phyloP scores from a whole-genome alignment of 2,113 vertebrate species.

The Mormyrus lacerda region DNA sequence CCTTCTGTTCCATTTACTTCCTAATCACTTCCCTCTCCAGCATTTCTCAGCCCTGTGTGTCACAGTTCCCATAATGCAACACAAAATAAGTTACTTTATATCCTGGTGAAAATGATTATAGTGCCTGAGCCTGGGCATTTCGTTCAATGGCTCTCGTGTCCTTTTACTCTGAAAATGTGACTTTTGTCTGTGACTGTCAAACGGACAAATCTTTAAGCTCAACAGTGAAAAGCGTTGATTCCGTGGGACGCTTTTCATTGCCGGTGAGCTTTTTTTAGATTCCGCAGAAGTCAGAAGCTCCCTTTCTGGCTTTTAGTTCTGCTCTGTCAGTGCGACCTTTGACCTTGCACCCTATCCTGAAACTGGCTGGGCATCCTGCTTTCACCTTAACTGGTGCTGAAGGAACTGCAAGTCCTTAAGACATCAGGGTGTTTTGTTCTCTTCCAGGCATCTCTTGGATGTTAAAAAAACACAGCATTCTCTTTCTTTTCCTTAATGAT shows the following conservation, averaged over 20 bases:
- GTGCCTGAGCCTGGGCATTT: not conserved
- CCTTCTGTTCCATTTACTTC: not conserved
- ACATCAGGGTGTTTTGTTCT: not conserved
- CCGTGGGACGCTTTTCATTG: not conserved
- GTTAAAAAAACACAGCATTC: not conserved
- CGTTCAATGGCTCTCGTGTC: not conserved
- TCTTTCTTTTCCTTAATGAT: not conserved
- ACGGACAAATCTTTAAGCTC: slow-evolving; percentile 5
- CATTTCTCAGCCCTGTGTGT: not conserved
- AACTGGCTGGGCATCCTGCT: not conserved
- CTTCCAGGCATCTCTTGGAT: not conserved
- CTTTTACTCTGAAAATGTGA: not conserved
- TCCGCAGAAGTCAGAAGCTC: not conserved
- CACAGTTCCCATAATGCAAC: slow-evolving; percentile 4
- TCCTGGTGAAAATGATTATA: slow-evolving; percentile 11
- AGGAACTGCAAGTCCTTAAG: not conserved
- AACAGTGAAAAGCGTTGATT: not conserved
- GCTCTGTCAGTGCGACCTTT: not conserved
- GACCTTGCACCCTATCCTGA: not conserved
- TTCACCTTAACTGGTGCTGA: not conserved
- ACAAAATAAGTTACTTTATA: slow-evolving; percentile 16
- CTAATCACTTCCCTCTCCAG: not conserved
- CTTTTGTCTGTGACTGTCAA: not conserved
- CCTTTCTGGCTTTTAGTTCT: not conserved
- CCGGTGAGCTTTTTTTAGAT: not conserved